Evolutionary conservation across 2,113 vertebrate genomes (phyloP).

Genomic region (Seriola aureovittata): DNA sequence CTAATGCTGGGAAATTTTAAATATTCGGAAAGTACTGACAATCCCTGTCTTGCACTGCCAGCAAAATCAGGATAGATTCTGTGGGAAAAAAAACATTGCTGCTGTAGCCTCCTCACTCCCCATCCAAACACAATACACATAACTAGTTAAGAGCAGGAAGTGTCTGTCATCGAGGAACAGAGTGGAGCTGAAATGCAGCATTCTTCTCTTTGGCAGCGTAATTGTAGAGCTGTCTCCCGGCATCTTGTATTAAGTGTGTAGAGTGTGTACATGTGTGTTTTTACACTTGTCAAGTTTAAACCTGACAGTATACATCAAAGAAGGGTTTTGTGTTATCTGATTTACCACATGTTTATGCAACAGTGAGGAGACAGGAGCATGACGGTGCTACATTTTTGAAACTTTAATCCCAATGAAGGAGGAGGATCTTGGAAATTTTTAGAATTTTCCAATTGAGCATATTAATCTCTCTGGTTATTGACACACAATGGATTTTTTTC

Average conservation of each 20-base stretch:
- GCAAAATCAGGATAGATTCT: not conserved
- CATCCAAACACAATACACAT: constrained; percentile 38
- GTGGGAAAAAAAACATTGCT: not conserved
- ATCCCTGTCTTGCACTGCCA: constrained; percentile 14
- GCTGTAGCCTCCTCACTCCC: not conserved
- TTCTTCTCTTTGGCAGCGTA: constrained; percentile 58
- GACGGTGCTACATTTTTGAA: not conserved
- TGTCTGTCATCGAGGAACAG: constrained; percentile 52
- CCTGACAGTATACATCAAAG: constrained; percentile 28
- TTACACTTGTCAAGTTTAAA: constrained; percentile 34
- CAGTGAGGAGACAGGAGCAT: not conserved
- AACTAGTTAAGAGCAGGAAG: constrained; percentile 58
- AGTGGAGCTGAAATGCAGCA: constrained; percentile 24
- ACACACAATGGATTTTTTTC: constrained; percentile 32
- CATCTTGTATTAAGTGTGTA: constrained; percentile 10
- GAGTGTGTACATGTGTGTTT: constrained; percentile 40
- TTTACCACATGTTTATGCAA: constrained; percentile 29
- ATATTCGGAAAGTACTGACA: constrained; percentile 7
- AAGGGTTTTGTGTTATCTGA: constrained; percentile 26
- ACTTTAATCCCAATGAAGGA: not conserved
- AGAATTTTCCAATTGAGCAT: constrained; percentile 28
- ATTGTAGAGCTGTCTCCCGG: constrained; percentile 55
- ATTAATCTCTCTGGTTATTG: constrained; percentile 24
- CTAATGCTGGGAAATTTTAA: not conserved
- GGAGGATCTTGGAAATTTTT: constrained; percentile 3